Evolutionary conservation across 2,797 vertebrate species (phyloP).

Genomic region (Euphonia xanthogaster): DNA sequence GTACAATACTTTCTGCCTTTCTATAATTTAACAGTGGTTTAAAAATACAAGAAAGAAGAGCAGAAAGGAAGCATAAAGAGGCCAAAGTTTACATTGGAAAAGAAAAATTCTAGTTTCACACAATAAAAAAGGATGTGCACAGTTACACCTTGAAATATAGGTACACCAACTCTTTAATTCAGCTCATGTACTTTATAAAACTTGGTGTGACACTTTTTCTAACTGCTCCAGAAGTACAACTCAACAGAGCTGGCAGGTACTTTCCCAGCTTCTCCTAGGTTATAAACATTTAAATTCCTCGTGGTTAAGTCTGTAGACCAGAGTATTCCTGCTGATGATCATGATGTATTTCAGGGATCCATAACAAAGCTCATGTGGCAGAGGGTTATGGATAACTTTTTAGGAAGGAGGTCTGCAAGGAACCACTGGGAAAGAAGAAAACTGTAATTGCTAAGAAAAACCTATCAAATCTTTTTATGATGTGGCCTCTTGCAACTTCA

Average conservation of each 20-base stretch:
- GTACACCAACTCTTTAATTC: neutral
- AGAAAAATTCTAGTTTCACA: neutral
- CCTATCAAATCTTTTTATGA: neutral
- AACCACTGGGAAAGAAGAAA: neutral
- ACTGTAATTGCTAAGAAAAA: neutral
- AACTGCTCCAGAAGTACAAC: neutral
- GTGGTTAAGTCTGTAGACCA: neutral
- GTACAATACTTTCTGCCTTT: neutral
- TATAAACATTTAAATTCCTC: neutral
- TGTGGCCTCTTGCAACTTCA: neutral
- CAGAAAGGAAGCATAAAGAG: neutral
- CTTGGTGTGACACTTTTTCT: neutral
- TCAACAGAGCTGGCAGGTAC: neutral
- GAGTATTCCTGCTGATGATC: neutral
- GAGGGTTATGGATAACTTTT: neutral
- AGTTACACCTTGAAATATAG: accelerated
- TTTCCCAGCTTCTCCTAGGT: neutral
- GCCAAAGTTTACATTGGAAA: neutral
- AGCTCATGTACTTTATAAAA: neutral
- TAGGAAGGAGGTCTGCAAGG: neutral
- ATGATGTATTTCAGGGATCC: neutral
- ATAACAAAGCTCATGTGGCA: neutral
- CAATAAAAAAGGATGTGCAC: neutral
- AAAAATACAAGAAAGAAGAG: conserved; percentile 1
- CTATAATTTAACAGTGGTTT: neutral